Evolutionary conservation across 2,888 invertebrate species (phyloP).

Genomic region (Chironomus tentans): DNA sequence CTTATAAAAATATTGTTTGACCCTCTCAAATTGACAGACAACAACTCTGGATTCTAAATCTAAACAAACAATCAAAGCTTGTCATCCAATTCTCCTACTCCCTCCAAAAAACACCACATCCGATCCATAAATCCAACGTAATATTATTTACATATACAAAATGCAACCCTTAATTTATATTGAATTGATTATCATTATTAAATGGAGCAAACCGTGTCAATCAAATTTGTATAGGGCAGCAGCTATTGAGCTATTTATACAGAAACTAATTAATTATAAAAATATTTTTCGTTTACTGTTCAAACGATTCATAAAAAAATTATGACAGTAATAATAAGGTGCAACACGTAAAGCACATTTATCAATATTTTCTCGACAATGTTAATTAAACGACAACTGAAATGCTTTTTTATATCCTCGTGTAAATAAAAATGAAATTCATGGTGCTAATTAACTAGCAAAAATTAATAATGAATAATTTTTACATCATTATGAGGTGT

Average conservation of each 20-base stretch:
- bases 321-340: no score
- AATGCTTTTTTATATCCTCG: no score
- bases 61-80: neutral
- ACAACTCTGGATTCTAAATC: no score
- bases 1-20: no score
- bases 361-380: no score
- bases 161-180: neutral
- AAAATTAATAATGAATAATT: neutral
- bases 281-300: neutral
- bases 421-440: neutral
- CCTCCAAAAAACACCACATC: no score
- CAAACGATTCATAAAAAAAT: no score
- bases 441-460: neutral
- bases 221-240: neutral
- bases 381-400: no score
- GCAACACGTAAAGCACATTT: no score
- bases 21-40: no score
- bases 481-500: neutral
- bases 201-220: neutral
- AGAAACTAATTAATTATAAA: neutral
- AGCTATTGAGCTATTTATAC: neutral
- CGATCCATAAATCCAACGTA: neutral
- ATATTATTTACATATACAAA: neutral
- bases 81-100: neutral
- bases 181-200: neutral